Conservation (phyloP, 2,113 vertebrate species). For the Oceanodroma tethys region DNA sequence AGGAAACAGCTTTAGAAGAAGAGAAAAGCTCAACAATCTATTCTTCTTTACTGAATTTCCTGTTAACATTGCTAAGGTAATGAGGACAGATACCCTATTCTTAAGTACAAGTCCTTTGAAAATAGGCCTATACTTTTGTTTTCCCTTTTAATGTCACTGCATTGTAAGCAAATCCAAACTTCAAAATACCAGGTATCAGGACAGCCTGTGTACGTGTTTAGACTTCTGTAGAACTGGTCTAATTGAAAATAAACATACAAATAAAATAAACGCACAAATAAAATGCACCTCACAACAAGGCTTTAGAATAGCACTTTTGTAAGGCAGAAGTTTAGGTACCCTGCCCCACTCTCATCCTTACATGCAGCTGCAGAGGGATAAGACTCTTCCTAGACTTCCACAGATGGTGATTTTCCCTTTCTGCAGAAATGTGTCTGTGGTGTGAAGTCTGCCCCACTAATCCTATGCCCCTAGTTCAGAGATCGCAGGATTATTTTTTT, state of each 20-base stretch:
- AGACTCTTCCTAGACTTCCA: not conserved
- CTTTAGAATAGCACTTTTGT: not conserved
- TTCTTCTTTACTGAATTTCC: not conserved
- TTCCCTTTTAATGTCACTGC: not conserved
- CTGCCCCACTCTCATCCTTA: not conserved
- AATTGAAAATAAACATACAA: not conserved
- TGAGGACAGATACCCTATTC: not conserved
- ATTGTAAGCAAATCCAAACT: not conserved
- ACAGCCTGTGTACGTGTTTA: not conserved
- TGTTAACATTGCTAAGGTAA: not conserved
- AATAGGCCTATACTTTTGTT: not conserved
- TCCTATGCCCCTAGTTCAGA: not conserved
- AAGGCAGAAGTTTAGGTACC: not conserved
- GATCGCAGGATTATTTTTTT: too few relatives aligned
- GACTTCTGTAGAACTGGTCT: not conserved
- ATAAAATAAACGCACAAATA: not conserved
- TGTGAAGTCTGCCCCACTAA: not conserved
- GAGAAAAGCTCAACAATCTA: not conserved
- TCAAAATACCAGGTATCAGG: not conserved
- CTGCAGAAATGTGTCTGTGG: not conserved
- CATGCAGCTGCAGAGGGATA: accelerated
- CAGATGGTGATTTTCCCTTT: not conserved
- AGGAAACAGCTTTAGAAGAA: not conserved
- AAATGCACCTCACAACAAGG: not conserved
- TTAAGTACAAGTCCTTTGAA: not conserved